Base-by-base conservation (phyloP, 2,888 invertebrate genomes). In the Acleris literana region DNA sequence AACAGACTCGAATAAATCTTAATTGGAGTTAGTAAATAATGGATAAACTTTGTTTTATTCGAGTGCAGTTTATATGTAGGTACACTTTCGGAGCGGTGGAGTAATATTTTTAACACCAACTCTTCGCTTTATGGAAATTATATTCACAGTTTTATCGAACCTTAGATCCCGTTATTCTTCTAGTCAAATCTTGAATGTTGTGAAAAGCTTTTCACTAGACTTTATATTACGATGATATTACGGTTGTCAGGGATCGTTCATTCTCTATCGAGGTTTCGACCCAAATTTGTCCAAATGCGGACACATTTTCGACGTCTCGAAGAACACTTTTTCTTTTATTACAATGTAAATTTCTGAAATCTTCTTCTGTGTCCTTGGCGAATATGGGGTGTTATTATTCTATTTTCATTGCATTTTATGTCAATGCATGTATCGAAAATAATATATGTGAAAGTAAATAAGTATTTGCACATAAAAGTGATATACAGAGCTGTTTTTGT, bases 241-340 rank as follows among this genome's bases (percentile, higher is more conserved):
- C 79, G 81, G 76, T 79, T 83, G 80, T 82, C 83, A 80, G 80
- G 77, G 82, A 82, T 78, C 84, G 81, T 85, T 84, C 82, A 82
- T 79, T 84, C 78, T 82, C 78, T 78, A 83, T 85, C 74, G 80
- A 82, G 82, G 84, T 85, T 85, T 85, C 83, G 81, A 86, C 86
- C 86, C 82, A 84, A 87, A 86, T 86, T 86, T 87, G 83, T 86
- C 82, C 83, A 82, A 84, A 86, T 84, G 84, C 81, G 84, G 83
- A 83, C 84, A 86, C 85, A 87, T 86, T 87, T 85, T 84, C 84
- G 76, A 79, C 81, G 78, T 85, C 81, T 76, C 79, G 74, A 73
- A 74, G 82, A 83, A 83, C 78, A 85, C 80, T 86, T 46, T 82
- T 80, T 75, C 81, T 85, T 87, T 86, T 87, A 87, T 87, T 85